phyloP scores from a whole-genome alignment of 2,113 vertebrate genomes.

The Tragulus kanchil region DNA sequence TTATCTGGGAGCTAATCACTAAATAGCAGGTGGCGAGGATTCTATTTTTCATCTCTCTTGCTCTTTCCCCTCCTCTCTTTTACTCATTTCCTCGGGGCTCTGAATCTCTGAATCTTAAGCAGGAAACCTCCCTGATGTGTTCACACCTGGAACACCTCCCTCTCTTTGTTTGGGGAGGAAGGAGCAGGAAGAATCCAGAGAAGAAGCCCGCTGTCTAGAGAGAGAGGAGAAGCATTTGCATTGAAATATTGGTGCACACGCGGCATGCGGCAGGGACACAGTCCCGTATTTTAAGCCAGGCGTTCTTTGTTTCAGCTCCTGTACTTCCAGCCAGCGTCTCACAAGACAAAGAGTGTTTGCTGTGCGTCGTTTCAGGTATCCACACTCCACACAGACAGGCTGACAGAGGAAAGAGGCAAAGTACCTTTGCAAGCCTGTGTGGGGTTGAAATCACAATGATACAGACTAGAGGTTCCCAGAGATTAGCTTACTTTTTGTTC shows the following conservation, averaged over 20 bases:
- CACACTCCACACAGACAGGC: conserved; percentile 54
- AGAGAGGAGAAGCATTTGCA: neutral
- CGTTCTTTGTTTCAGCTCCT: conserved; percentile 28
- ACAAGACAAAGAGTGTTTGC: conserved; percentile 65
- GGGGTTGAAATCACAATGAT: conserved; percentile 67
- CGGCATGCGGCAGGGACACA: neutral
- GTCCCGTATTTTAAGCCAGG: neutral
- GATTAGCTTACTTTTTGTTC: conserved; percentile 63
- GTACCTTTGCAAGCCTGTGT: conserved; percentile 2
- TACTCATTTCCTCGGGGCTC: conserved; percentile 82
- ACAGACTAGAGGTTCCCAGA: conserved; percentile 38
- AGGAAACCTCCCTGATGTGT: conserved; percentile 75
- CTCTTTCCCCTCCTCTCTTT: conserved; percentile 78
- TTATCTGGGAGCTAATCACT: conserved; percentile 89
- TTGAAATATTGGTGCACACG: neutral
- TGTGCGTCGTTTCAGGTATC: conserved; percentile 59
- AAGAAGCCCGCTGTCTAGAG: neutral
- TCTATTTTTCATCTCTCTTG: conserved; percentile 85
- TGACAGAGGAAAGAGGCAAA: conserved; percentile 72
- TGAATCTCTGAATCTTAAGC: conserved; percentile 87
- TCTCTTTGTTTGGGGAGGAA: conserved; percentile 64
- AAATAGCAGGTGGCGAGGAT: conserved; percentile 87
- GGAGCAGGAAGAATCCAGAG: conserved; percentile 37
- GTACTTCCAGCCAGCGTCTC: neutral
- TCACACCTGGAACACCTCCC: conserved; percentile 82